Percentiles rank a stretch among this genome's conserved stretches.
These are phyloP conservation scores for Barypeithes pellucidus DNA, from an alignment of 2,888 invertebrate genomes.

Conservation along the genomic window DNA sequence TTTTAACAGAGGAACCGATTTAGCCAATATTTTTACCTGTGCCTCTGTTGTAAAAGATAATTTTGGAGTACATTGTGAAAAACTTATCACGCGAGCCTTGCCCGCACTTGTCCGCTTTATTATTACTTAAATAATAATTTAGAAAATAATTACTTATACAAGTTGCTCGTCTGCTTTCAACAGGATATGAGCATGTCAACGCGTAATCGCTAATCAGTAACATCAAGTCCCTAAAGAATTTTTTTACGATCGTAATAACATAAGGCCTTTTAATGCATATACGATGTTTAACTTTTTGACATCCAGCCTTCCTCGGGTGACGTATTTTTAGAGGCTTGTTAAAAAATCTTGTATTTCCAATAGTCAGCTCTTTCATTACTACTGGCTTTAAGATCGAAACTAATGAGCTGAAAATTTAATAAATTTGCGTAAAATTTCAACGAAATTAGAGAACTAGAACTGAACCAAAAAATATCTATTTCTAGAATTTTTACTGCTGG, in stretches of 20 bases:
- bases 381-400: slow-evolving; percentile 24
- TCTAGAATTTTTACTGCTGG: too few relatives aligned
- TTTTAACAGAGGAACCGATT: too few relatives aligned
- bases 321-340: slow-evolving; percentile 15
- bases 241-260: slow-evolving; percentile 40
- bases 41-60: too few relatives aligned
- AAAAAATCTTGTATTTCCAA: slow-evolving; percentile 31
- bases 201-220: slow-evolving; percentile 30
- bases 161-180: not conserved
- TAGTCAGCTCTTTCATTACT: slow-evolving; percentile 28
- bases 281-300: slow-evolving; percentile 34
- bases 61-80: too few relatives aligned
- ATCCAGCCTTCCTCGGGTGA: slow-evolving; percentile 5
- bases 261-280: slow-evolving; percentile 24
- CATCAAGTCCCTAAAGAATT: slow-evolving; percentile 12
- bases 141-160: slow-evolving; percentile 2
- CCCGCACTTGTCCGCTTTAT: too few relatives aligned
- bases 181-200: slow-evolving; percentile 44
- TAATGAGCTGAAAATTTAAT: slow-evolving; percentile 34
- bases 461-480: too few relatives aligned
- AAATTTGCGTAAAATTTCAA: slow-evolving; percentile 6
- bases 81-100: too few relatives aligned
- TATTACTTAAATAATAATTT: not conserved
- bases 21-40: too few relatives aligned
- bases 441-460: not conserved